Percentiles rank a stretch among this genome's conserved stretches.
These are phyloP conservation scores for Tachina grossa DNA, from an alignment of 2,888 invertebrate species.

Conservation along the genomic window DNA sequence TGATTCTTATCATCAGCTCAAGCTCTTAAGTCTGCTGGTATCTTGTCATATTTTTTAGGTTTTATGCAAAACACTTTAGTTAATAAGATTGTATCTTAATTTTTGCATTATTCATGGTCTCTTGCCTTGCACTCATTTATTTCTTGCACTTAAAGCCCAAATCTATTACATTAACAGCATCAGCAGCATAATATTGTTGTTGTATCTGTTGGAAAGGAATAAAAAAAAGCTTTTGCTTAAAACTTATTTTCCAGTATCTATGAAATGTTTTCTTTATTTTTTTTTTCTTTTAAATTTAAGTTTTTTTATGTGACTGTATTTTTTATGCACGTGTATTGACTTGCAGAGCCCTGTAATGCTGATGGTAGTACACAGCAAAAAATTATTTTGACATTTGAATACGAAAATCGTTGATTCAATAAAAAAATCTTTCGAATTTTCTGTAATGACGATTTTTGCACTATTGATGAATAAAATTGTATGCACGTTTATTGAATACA, in stretches of 20 bases:
- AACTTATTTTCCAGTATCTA: conserved; percentile 17
- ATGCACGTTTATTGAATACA: too few species aligned
- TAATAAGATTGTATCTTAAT: conserved; percentile 49
- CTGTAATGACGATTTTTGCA: too few species aligned
- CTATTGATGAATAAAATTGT: too few species aligned
- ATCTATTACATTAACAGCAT: conserved; percentile 54
- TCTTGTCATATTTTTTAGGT: conserved; percentile 76
- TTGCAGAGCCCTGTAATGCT: neutral
- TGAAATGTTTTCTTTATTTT: neutral
- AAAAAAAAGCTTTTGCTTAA: neutral
- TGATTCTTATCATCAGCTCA: conserved; percentile 76
- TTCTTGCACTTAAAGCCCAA: neutral
- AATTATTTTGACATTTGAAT: too few species aligned
- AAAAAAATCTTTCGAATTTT: too few species aligned
- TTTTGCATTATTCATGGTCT: conserved; percentile 29
- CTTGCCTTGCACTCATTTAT: conserved; percentile 11
- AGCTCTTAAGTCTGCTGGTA: conserved; percentile 73
- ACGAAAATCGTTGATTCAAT: too few species aligned
- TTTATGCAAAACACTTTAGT: conserved; percentile 60
- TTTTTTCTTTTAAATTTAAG: neutral
- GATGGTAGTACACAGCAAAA: too few species aligned
- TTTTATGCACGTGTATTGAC: neutral
- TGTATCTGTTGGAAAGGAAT: conserved; percentile 13
- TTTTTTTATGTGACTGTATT: neutral
- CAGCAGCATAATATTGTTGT: conserved; percentile 35